Percentiles rank a stretch among this genome's conserved stretches.
Conservation (phyloP, 2,888 invertebrate genomes). For the Athrips mouffetella region DNA sequence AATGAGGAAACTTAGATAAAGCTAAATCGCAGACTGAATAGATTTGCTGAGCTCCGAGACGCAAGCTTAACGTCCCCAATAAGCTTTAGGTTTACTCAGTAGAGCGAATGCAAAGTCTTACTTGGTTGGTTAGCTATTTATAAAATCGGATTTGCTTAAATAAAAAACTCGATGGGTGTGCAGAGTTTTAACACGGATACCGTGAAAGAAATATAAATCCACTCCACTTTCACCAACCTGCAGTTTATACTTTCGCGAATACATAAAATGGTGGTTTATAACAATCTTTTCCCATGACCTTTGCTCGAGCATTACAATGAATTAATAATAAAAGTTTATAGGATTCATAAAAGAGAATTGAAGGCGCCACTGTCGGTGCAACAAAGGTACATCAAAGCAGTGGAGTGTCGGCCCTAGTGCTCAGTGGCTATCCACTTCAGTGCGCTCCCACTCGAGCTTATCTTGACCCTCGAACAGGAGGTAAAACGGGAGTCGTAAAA, state of each 20-base stretch:
- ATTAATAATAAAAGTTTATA: constrained; percentile 54
- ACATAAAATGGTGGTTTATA: constrained; percentile 47
- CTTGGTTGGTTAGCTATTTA: too few species aligned
- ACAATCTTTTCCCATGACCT: constrained; percentile 54
- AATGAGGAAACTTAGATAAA: constrained; percentile 53
- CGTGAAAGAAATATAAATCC: constrained; percentile 50
- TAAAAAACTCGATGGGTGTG: constrained; percentile 37
- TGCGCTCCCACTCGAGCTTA: constrained; percentile 58
- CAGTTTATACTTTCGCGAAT: constrained; percentile 55
- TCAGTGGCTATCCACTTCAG: constrained; percentile 51
- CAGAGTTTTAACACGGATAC: constrained; percentile 26
- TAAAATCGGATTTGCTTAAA: too few species aligned
- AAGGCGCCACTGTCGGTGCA: constrained; percentile 41
- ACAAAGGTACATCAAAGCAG: constrained; percentile 57
- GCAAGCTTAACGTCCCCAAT: too few species aligned
- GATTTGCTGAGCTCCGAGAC: constrained; percentile 52
- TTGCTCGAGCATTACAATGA: constrained; percentile 39
- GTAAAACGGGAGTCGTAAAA: constrained; percentile 72
- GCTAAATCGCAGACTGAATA: constrained; percentile 33
- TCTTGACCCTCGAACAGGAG: constrained; percentile 62
- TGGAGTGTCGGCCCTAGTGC: constrained; percentile 54
- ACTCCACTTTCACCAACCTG: constrained; percentile 55
- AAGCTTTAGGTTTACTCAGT: constrained; percentile 44
- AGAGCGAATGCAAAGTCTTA: constrained; percentile 49
- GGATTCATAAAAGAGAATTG: constrained; percentile 43